A percentile compares a stretch with the other conserved stretches of the same genome.
Evolutionary conservation across 2,113 vertebrate genomes (phyloP).

Genomic region (Apaloderma vittatum): DNA sequence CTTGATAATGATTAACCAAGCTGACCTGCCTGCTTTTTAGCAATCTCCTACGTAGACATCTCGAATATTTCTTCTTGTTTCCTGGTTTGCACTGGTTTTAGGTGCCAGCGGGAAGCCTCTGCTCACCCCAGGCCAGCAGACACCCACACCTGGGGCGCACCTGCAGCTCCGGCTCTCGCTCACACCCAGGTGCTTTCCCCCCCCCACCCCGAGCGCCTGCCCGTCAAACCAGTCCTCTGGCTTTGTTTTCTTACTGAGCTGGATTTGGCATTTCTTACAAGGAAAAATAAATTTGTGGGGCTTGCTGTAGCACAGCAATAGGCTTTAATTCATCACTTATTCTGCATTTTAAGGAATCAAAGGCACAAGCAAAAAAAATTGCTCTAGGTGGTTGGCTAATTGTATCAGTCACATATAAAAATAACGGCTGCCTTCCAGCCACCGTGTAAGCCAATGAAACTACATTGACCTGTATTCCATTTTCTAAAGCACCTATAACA

Average conservation of each 20-base stretch:
- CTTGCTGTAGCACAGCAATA: background rate
- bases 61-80: constrained; percentile 69
- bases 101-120: background rate
- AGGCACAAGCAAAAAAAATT: background rate
- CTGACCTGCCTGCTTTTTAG: constrained; percentile 17
- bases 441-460: background rate
- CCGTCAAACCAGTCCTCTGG: background rate
- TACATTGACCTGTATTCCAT: background rate
- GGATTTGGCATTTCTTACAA: background rate
- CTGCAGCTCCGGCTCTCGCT: background rate
- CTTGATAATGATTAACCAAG: constrained; percentile 80
- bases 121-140: background rate
- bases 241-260: background rate
- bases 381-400: background rate
- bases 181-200: accelerated
- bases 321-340: background rate
- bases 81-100: constrained; percentile 64
- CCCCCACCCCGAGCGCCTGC: accelerated
- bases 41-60: constrained; percentile 41
- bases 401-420: background rate
- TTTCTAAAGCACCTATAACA: background rate
- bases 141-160: background rate
- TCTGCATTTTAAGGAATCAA: background rate
- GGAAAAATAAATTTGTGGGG: background rate
- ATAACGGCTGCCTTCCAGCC: background rate